Percentiles rank a stretch among this genome's conserved stretches.
phyloP scores from a whole-genome alignment of 2,113 vertebrate species.

The Phocoena sinus region DNA sequence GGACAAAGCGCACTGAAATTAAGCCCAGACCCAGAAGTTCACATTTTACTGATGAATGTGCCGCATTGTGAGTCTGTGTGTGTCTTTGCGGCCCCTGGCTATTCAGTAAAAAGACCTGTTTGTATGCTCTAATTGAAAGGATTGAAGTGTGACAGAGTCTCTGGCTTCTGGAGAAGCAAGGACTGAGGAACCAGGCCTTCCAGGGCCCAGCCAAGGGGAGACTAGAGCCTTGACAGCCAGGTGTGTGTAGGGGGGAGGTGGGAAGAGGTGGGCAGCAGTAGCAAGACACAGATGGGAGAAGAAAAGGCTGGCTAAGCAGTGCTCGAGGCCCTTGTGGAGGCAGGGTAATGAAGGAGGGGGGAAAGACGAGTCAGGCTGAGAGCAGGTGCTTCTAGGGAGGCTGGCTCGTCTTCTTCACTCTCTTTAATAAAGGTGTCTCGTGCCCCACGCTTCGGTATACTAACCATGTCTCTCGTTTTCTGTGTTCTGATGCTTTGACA shows the following conservation, averaged over 20 bases:
- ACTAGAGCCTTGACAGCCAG: not conserved
- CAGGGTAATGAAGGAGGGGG: not conserved
- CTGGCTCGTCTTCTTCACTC: not conserved
- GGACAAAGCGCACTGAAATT: slow-evolving; percentile 37
- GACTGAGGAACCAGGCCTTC: not conserved
- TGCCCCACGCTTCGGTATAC: accelerated
- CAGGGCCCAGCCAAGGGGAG: not conserved
- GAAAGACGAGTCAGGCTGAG: not conserved
- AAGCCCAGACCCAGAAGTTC: not conserved
- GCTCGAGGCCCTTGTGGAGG: not conserved
- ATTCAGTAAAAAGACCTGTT: slow-evolving; percentile 33
- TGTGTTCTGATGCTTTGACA: not conserved
- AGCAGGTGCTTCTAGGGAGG: not conserved
- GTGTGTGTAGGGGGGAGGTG: not conserved
- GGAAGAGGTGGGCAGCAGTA: not conserved
- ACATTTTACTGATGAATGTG: not conserved
- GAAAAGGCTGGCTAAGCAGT: accelerated
- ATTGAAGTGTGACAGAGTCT: not conserved
- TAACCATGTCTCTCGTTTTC: not conserved
- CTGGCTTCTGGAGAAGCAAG: not conserved
- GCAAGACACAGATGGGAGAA: too few species aligned
- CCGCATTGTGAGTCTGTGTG: slow-evolving; percentile 13
- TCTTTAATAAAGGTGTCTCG: not conserved
- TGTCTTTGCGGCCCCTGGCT: not conserved
- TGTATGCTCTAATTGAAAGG: slow-evolving; percentile 8